phyloP scores from a whole-genome alignment of 2,797 vertebrate genomes.

The Tympanoctomys barrerae region DNA sequence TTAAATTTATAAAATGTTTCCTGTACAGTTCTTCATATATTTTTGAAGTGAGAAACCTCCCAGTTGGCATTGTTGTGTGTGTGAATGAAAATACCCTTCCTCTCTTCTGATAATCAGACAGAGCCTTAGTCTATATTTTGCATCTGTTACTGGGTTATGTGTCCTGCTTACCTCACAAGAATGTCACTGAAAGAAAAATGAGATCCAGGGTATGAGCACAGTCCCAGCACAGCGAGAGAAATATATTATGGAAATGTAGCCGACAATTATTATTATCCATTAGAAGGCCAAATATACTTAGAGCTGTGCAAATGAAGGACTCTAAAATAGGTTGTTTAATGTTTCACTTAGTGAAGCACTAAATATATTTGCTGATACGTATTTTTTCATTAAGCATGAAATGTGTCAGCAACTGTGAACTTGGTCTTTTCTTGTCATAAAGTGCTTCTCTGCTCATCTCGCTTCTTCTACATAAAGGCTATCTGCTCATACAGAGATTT shows the following conservation, averaged over 20 bases:
- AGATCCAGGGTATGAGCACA: constrained; percentile 46
- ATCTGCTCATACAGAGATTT: constrained; percentile 10
- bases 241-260: constrained; percentile 62
- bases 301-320: constrained; percentile 36
- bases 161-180: constrained; percentile 49
- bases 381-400: constrained; percentile 59
- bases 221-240: constrained; percentile 47
- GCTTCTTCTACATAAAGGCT: constrained; percentile 3
- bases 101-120: neutral
- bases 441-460: neutral
- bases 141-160: neutral
- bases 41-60: neutral
- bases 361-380: constrained; percentile 48
- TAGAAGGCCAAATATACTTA: constrained; percentile 53
- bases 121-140: neutral
- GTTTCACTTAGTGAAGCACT: constrained; percentile 63
- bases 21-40: neutral
- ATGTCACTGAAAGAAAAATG: constrained; percentile 59
- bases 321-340: constrained; percentile 40
- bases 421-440: constrained; percentile 33
- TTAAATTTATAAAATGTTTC: constrained; percentile 30
- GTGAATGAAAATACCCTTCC: neutral
- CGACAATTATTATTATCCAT: constrained; percentile 63
- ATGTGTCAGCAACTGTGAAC: constrained; percentile 7
- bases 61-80: neutral